Base-by-base conservation (phyloP, 2,113 vertebrate genomes). In the Parotia lawesii region DNA sequence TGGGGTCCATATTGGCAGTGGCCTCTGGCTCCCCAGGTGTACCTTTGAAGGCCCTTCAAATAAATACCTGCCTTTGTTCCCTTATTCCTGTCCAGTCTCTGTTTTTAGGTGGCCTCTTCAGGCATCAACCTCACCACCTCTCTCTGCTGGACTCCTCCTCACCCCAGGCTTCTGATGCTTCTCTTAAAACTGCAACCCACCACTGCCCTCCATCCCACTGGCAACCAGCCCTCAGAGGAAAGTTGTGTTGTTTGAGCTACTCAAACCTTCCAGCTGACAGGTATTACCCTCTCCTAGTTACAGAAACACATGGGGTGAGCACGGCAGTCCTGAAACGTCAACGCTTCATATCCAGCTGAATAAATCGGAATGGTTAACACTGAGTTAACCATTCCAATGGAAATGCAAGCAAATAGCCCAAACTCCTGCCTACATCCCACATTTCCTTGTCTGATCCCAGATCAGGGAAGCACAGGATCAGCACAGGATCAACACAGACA, bases 261-360 rank as follows among this genome's bases (percentile, higher is more conserved):
- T 51, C 60, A 38, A 20, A 71, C 33, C 42, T 71, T 66, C n/a
- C 38, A 58, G 35, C 5, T 69, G 64, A 19, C 45, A 45, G 73
- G 44, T 60, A 56, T 51, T n/a, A 25, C 8, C 67, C 10, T 58
- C 27, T 33, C 16, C 16, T 12, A 17, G 42, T 24, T 77, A 50
- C 31, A 67, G 45, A 45, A 74, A 80, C 1, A 12, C 0, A 0
- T 1, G 11, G 27, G 15, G 29, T 1, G 3, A 75, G 33, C 27
- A 44, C 0, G 7, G 33, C 10, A n/a, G 7, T 23, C 20, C 70
- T 42, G 25, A 70, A 73, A 82, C 11, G 21, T 44, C 54, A 58
- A 14, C 27, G 11, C 31, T 50, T n/a, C 2, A 0, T 6, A 11
- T 18, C 24, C 29, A 31, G 11, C 4, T 25, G 42, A 89, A n/a